A percentile compares a stretch with the other conserved stretches of the same genome.
Conservation (phyloP, 2,797 vertebrate genomes). For the Dendrocincla fuliginosa region DNA sequence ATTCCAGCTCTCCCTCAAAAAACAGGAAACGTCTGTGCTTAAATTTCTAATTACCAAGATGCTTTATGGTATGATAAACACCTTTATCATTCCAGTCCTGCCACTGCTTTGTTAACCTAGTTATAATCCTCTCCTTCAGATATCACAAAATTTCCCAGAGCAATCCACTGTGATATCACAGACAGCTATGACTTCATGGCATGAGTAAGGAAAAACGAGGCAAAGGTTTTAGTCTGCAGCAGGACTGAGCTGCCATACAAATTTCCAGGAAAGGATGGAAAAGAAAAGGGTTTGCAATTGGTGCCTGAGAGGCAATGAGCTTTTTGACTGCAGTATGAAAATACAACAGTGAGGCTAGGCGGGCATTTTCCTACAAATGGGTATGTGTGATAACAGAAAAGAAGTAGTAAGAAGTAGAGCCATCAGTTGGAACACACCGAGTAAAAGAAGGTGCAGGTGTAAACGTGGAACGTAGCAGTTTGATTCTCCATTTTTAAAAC, state of each 20-base stretch:
- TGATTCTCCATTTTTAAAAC: slow-evolving; percentile 70
- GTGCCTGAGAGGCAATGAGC: neutral
- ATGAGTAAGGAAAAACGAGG: slow-evolving; percentile 61
- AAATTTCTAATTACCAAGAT: slow-evolving; percentile 49
- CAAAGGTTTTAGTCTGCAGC: slow-evolving; percentile 36
- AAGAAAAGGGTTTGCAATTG: slow-evolving; percentile 34
- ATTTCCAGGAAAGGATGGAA: slow-evolving; percentile 20
- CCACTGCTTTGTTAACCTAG: slow-evolving; percentile 53
- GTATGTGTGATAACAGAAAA: slow-evolving; percentile 27
- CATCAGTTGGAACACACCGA: slow-evolving; percentile 38
- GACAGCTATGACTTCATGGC: slow-evolving; percentile 67
- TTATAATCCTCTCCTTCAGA: slow-evolving; percentile 52
- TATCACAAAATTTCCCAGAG: slow-evolving; percentile 34
- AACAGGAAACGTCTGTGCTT: slow-evolving; percentile 24
- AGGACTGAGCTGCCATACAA: slow-evolving; percentile 47
- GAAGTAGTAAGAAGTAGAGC: slow-evolving; percentile 31
- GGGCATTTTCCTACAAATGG: slow-evolving; percentile 49
- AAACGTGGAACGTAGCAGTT: slow-evolving; percentile 50
- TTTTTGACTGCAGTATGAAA: slow-evolving; percentile 59
- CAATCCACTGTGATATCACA: slow-evolving; percentile 64
- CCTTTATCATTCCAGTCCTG: slow-evolving; percentile 17
- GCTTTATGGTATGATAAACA: slow-evolving; percentile 57
- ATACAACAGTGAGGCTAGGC: slow-evolving; percentile 40
- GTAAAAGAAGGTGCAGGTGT: slow-evolving; percentile 51
- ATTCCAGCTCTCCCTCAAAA: slow-evolving; percentile 40